Percentiles rank a stretch among this genome's conserved stretches.
Conservation (phyloP, 2,888 invertebrate species). For the Pheosia gnoma region DNA sequence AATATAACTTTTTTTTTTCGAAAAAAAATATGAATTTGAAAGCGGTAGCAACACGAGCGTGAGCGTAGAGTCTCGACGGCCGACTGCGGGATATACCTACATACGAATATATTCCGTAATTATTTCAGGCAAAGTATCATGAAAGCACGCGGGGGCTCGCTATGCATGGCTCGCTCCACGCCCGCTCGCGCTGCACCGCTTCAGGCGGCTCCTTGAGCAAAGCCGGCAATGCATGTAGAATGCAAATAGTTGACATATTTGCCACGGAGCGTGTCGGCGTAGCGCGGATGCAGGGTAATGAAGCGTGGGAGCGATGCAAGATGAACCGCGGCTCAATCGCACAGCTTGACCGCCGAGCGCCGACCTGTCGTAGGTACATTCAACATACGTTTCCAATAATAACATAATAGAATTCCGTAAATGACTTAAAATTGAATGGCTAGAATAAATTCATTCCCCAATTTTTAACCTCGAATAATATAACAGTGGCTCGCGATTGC, state of each 20-base stretch:
- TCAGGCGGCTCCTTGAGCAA: background rate
- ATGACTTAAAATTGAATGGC: too few species aligned
- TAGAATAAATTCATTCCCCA: too few species aligned
- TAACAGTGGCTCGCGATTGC: background rate
- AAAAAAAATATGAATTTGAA: background rate
- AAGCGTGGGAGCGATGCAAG: background rate
- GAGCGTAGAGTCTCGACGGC: conserved; percentile 14
- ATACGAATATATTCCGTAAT: conserved; percentile 33
- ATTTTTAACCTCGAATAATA: too few species aligned
- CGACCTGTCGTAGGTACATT: too few species aligned
- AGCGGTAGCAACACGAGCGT: conserved; percentile 8
- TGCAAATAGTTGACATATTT: conserved; percentile 14
- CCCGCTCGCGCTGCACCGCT: conserved; percentile 3
- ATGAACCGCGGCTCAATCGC: too few species aligned
- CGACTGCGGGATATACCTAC: conserved; percentile 19
- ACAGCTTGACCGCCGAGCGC: too few species aligned
- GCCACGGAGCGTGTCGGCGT: conserved; percentile 6
- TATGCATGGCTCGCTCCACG: conserved; percentile 9
- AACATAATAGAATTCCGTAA: background rate
- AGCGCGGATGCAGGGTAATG: background rate
- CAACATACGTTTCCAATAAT: too few species aligned
- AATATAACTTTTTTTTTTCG: background rate
- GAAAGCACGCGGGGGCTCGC: conserved; percentile 16
- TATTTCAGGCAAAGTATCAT: conserved; percentile 35
- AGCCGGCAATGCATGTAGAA: conserved; percentile 6